Conservation (phyloP, 2,888 invertebrate genomes). For the Nematopogon swammerdamellus region DNA sequence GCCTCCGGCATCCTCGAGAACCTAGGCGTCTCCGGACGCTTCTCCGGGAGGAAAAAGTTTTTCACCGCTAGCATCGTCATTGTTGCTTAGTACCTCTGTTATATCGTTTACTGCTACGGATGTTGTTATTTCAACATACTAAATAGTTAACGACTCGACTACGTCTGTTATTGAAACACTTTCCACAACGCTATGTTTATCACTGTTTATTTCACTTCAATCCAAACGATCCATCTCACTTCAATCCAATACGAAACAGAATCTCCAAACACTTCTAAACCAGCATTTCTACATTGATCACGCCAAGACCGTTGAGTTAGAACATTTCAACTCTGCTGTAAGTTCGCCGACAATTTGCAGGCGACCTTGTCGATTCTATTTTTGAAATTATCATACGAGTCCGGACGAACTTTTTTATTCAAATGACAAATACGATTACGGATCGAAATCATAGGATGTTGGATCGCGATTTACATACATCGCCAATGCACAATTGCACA, state of each 20-base stretch:
- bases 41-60: conserved; percentile 70
- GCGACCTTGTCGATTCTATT: neutral
- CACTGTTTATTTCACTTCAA: neutral
- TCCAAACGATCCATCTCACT: too few species aligned
- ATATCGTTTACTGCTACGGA: neutral
- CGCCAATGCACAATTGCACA: neutral
- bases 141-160: neutral
- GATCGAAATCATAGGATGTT: too few species aligned
- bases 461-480: too few species aligned
- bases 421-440: too few species aligned
- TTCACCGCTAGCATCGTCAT: conserved; percentile 66
- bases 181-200: neutral
- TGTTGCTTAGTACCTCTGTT: neutral
- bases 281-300: too few species aligned
- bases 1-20: conserved; percentile 71
- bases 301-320: too few species aligned
- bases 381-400: neutral
- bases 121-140: too few species aligned
- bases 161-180: neutral
- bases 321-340: neutral
- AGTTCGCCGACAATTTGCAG: neutral
- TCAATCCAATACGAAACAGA: too few species aligned
- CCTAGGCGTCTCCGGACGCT: conserved; percentile 54
- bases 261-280: neutral
- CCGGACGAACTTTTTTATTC: neutral